phyloP scores from a whole-genome alignment of 2,797 vertebrate species.

The Chelmon rostratus region DNA sequence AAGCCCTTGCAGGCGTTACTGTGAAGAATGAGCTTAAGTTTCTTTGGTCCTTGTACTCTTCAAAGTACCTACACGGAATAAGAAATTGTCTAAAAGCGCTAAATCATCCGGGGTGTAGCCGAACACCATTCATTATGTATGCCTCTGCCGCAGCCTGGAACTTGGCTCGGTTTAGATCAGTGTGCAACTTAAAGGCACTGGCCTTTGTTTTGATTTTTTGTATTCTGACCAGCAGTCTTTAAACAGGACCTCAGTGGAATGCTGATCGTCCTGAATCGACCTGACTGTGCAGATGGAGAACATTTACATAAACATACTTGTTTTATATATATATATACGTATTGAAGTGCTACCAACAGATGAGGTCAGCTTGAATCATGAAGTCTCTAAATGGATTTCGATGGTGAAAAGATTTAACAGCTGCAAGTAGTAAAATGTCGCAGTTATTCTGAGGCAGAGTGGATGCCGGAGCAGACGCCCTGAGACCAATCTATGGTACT shows the following conservation, averaged over 20 bases:
- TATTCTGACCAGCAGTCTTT: conserved; percentile 37
- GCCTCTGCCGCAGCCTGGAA: conserved; percentile 29
- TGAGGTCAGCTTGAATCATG: neutral
- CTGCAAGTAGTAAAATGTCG: neutral
- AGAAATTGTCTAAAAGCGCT: conserved; percentile 44
- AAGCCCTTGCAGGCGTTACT: conserved; percentile 42
- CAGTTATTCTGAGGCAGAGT: neutral
- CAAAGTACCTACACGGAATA: conserved; percentile 37
- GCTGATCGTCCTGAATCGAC: conserved; percentile 31
- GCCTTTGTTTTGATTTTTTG: conserved; percentile 48
- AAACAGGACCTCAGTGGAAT: conserved; percentile 32
- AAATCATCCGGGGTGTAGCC: conserved; percentile 42
- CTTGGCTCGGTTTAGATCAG: conserved; percentile 27
- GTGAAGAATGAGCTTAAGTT: conserved; percentile 56
- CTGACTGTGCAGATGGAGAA: neutral
- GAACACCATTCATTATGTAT: conserved; percentile 51
- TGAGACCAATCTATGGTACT: neutral
- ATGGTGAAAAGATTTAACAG: neutral
- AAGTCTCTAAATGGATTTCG: neutral
- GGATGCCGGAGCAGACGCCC: neutral
- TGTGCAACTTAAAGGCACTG: conserved; percentile 29
- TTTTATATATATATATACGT: neutral
- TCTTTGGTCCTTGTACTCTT: conserved; percentile 48
- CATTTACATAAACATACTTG: conserved; percentile 15
- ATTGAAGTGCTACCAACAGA: too few relatives aligned